Percentiles rank a stretch among this genome's conserved stretches.
Conservation (phyloP, 2,797 vertebrate species). For the Chiroxiphia lanceolata region DNA sequence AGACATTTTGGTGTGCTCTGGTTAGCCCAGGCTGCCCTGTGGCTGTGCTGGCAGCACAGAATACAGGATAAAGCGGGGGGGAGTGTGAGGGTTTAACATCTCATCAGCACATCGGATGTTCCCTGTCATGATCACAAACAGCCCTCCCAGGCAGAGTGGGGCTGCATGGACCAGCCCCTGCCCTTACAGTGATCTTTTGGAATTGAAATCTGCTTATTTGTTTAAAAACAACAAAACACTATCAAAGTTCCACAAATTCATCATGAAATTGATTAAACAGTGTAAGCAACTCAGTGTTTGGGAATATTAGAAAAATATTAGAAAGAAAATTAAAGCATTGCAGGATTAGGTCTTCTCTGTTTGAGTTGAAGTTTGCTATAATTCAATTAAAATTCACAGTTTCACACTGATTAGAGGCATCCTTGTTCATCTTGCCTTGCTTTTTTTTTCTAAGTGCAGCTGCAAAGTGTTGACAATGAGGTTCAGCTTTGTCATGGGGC, state of each 20-base stretch:
- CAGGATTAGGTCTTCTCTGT: conserved; percentile 31
- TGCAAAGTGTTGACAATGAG: not conserved
- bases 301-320: conserved; percentile 36
- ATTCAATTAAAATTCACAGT: conserved; percentile 54
- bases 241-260: not conserved
- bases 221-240: not conserved
- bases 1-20: not conserved
- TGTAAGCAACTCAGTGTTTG: not conserved
- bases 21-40: not conserved
- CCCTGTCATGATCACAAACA: not conserved
- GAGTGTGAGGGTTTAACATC: too few species aligned
- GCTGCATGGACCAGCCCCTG: not conserved
- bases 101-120: fast-evolving
- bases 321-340: conserved; percentile 50
- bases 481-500: not conserved
- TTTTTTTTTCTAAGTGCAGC: not conserved
- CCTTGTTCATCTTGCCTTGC: not conserved
- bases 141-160: not conserved
- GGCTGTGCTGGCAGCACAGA: not conserved
- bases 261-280: conserved; percentile 34
- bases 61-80: not conserved
- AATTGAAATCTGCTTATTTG: not conserved
- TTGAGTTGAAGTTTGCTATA: not conserved
- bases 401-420: conserved; percentile 37
- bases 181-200: fast-evolving